A percentile compares a stretch with the other conserved stretches of the same genome.
phyloP scores from a whole-genome alignment of 2,113 vertebrate species.

The Hippocampus barbouri region DNA sequence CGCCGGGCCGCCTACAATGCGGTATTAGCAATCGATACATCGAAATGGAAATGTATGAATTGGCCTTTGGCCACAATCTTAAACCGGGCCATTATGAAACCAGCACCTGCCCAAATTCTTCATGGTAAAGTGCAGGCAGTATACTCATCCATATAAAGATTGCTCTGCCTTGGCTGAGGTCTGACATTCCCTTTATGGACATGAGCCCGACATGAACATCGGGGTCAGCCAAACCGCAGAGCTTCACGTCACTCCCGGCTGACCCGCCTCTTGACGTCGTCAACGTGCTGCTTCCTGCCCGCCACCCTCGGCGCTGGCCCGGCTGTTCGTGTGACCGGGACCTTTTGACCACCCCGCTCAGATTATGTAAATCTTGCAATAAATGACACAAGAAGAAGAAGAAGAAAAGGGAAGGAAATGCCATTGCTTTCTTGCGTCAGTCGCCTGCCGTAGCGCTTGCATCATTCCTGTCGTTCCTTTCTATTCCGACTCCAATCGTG shows the following conservation, averaged over 20 bases:
- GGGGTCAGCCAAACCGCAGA: conserved; percentile 38
- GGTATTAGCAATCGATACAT: no score
- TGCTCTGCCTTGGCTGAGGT: neutral
- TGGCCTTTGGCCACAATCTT: neutral
- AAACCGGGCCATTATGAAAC: neutral
- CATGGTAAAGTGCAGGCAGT: neutral
- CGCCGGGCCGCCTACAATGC: no score
- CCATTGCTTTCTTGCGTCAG: neutral
- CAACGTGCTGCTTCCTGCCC: neutral
- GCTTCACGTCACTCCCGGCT: conserved; percentile 44
- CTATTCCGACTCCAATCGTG: conserved; percentile 53
- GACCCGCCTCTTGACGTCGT: conserved; percentile 24
- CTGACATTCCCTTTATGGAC: conserved; percentile 26
- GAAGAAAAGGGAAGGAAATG: neutral
- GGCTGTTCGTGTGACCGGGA: neutral
- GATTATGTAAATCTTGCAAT: conserved; percentile 2
- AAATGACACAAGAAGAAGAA: neutral
- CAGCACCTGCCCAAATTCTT: neutral
- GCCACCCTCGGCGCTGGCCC: conserved; percentile 23
- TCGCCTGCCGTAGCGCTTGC: conserved; percentile 19
- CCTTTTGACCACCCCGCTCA: neutral
- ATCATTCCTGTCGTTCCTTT: conserved; percentile 53
- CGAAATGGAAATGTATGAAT: neutral
- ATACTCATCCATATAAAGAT: neutral
- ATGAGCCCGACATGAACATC: conserved; percentile 41